Percentiles rank a stretch among this genome's conserved stretches.
Evolutionary conservation across 1,140 invertebrate species (phyloP).

Genomic region (Aphelinus certus): DNA sequence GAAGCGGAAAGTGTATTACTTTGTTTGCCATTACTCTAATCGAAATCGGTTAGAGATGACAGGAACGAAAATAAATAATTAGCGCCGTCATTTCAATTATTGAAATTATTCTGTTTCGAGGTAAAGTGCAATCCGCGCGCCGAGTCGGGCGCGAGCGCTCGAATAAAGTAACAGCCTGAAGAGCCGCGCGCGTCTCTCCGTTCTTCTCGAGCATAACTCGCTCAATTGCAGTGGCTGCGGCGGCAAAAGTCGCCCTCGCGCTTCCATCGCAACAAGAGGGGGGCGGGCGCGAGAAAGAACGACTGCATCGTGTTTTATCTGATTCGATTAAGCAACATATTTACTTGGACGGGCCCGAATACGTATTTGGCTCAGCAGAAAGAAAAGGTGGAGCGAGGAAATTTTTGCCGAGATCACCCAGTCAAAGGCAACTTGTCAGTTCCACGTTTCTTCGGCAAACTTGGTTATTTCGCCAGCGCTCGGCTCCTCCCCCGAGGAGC

Average conservation of each 20-base stretch:
- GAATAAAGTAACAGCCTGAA: not conserved
- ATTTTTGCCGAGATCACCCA: conserved; percentile 24
- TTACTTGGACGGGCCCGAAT: conserved; percentile 12
- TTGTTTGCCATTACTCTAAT: conserved; percentile 1
- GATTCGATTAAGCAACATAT: conserved; percentile 32
- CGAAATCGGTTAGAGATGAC: conserved; percentile 3
- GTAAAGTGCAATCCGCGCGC: not conserved
- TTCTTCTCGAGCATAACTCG: not conserved
- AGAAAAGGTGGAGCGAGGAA: conserved; percentile 15
- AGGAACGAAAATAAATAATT: conserved; percentile 13
- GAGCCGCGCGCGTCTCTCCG: not conserved
- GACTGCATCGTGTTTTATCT: conserved; percentile 22
- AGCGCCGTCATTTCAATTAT: conserved; percentile 23
- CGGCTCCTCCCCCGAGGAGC: not conserved
- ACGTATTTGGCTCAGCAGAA: conserved; percentile 10
- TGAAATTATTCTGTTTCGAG: conserved; percentile 4
- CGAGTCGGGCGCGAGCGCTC: conserved; percentile 5
- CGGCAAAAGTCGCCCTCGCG: not conserved
- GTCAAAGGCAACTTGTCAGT: conserved; percentile 45
- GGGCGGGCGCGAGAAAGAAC: no score
- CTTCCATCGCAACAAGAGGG: no score
- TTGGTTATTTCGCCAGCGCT: conserved; percentile 26
- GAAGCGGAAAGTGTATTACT: no score
- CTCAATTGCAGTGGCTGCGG: not conserved
- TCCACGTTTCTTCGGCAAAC: conserved; percentile 40